Evolutionary conservation across 2,888 invertebrate genomes (phyloP), one percentile per base, ranked within the genome.

Genomic region (Globia sparganii): DNA sequence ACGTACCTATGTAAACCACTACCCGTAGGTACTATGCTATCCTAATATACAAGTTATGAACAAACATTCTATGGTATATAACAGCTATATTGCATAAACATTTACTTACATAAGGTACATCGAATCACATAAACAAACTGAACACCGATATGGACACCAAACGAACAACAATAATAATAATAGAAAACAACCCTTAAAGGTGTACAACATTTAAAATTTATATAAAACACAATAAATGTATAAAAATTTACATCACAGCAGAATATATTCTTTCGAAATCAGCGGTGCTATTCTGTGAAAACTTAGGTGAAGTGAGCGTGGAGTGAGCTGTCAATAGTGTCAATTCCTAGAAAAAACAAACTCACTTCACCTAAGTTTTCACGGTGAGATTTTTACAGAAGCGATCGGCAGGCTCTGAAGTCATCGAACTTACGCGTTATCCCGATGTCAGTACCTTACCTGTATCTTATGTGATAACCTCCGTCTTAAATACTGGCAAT

Each of bases 221-320:
- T 82, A 83, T 86, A 75, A 87, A 90, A 88, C 80, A 81, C 64
- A 81, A 77, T 81, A 69, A 75, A 83, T 69, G 76, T 77, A 75
- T 84, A 77, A 77, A 73, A 78, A 56, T 61, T 77, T 79, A 77
- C 79, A 93, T 90, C 91, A 92, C 92, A 93, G 89, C 75, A 89
- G 89, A 90, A 84, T 84, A 62, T 84, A 73, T 31, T 53, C 13
- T 34, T 70, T 28, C 13, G 21, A 73, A 64, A 65, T 53, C 43
- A 67, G n/a, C n/a, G n/a, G n/a, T n/a, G n/a, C n/a, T n/a, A n/a
- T n/a, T n/a, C n/a, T n/a, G n/a, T n/a, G n/a, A n/a, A n/a, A n/a
- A n/a, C n/a, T n/a, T n/a, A n/a, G n/a, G n/a, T n/a, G n/a, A n/a
- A n/a, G n/a, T n/a, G n/a, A n/a, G n/a, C n/a, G n/a, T n/a, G n/a